phyloP scores from a whole-genome alignment of 2,888 invertebrate species.

The Cynaeus angustus region DNA sequence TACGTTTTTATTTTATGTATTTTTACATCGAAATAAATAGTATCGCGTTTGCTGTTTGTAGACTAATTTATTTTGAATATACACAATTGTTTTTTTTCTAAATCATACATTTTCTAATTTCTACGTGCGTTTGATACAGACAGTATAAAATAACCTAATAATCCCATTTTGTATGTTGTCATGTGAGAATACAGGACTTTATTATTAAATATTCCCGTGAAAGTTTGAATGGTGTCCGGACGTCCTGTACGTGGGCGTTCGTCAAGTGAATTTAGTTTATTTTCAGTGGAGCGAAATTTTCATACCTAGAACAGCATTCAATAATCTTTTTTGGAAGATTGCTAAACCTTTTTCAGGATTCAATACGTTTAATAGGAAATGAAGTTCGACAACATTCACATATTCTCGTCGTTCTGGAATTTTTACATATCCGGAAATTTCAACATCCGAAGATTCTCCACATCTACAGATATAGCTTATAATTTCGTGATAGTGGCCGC shows the following conservation, averaged over 20 bases:
- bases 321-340: constrained; percentile 32
- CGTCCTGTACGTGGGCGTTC: constrained; percentile 11
- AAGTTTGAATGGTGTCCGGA: constrained; percentile 40
- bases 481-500: neutral
- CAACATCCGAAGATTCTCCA: constrained; percentile 30
- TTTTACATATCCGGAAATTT: constrained; percentile 36
- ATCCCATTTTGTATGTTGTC: constrained; percentile 7
- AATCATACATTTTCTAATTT: too few relatives aligned
- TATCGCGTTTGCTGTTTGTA: too few relatives aligned
- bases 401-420: constrained; percentile 16
- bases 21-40: too few relatives aligned
- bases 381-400: constrained; percentile 33
- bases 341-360: constrained; percentile 36
- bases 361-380: constrained; percentile 39
- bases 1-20: too few relatives aligned
- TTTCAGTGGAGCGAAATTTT: constrained; percentile 36
- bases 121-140: too few relatives aligned
- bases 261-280: constrained; percentile 21
- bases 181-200: constrained; percentile 3
- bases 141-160: neutral
- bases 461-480: neutral
- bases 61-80: too few relatives aligned
- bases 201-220: constrained; percentile 22
- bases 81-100: too few relatives aligned
- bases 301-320: constrained; percentile 32